A percentile compares a stretch with the other conserved stretches of the same genome.
Evolutionary conservation across 2,888 invertebrate species (phyloP).

Genomic region (Apotomis turbidana): DNA sequence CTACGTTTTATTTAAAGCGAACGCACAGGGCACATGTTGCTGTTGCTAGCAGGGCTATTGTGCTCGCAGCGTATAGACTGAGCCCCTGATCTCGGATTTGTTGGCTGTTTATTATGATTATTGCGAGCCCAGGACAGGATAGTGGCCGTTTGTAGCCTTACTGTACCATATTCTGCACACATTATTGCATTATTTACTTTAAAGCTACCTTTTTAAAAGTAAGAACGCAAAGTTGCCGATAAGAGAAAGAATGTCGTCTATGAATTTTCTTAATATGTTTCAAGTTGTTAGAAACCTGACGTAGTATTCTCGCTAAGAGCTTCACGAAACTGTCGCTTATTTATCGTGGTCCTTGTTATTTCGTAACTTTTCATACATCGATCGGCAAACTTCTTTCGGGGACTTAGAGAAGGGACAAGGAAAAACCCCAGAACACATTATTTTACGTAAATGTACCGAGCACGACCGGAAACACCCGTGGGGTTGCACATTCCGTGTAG

Average conservation of each 20-base stretch:
- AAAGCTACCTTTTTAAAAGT: slow-evolving; percentile 10
- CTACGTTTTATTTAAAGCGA: slow-evolving; percentile 28
- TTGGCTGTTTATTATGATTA: slow-evolving; percentile 45
- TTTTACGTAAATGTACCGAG: slow-evolving; percentile 42
- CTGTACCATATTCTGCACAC: slow-evolving; percentile 12
- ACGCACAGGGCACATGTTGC: slow-evolving; percentile 31
- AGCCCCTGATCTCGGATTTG: slow-evolving; percentile 43
- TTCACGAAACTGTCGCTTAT: not conserved
- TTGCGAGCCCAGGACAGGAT: slow-evolving; percentile 40
- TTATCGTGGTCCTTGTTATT: slow-evolving; percentile 7
- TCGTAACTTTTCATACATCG: slow-evolving; percentile 10
- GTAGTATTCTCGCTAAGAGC: not conserved
- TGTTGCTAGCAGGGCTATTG: slow-evolving; percentile 25
- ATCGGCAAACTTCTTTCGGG: slow-evolving; percentile 19
- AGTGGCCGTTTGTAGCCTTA: slow-evolving; percentile 30
- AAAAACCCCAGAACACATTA: slow-evolving; percentile 40
- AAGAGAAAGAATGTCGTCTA: too few species aligned
- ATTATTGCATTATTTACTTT: slow-evolving; percentile 14
- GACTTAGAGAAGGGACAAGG: slow-evolving; percentile 29
- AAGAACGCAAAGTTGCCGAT: not conserved
- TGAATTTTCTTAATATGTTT: too few species aligned
- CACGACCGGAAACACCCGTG: slow-evolving; percentile 38
- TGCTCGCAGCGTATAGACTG: slow-evolving; percentile 33
- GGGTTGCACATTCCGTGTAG: slow-evolving; percentile 39
- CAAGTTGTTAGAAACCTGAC: not conserved